Base-by-base conservation (phyloP, 1,140 invertebrate species). In the Cecropterus lyciades region DNA sequence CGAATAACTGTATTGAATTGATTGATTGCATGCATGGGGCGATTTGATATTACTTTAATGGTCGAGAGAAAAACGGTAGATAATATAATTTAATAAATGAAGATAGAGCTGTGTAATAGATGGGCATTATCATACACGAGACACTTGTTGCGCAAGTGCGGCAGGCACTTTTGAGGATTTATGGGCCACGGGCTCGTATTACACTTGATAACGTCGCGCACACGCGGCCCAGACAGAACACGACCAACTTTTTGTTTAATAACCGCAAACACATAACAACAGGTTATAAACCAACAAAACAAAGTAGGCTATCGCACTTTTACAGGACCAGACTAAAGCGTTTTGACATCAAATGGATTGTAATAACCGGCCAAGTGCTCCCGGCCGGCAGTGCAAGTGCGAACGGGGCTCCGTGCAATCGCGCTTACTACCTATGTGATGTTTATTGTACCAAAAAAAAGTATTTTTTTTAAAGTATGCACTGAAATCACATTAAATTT, bases 161-260 rank as follows among this genome's bases (percentile, higher is more conserved):
- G 69, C 75, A 65, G 68, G 56, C 77, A 80, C 74, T 84, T 84
- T 79, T 75, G 63, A 82, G 70, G 80, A 89, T 88, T 87, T 88
- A 88, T 84, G 77, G 80, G 87, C 72, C 78, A 76, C 70, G 72
- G 71, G 81, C 80, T 87, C 81, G 72, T 73, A 79, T 83, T 85
- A 89, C 85, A 82, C 73, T 79, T 89, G 87, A 88, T 89, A 89
- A 86, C 77, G 79, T 84, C 80, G 64, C 66, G 72, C 77, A 73
- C 75, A 79, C 73, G 63, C 73, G 69, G 73, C 70, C 62, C 70
- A 75, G 72, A 79, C 62, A 64, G 60, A 64, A 64, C 51, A 69
- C 40, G 57, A 69, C 68, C 55, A 70, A 69, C 42, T 67, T 69
- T 69, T 73, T 75, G 77, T 79, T 81, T 80, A 59, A 68, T 48